These are phyloP conservation scores for Loriculus beryllinus DNA, from an alignment of 2,797 vertebrate genomes.

Conservation along the genomic window DNA sequence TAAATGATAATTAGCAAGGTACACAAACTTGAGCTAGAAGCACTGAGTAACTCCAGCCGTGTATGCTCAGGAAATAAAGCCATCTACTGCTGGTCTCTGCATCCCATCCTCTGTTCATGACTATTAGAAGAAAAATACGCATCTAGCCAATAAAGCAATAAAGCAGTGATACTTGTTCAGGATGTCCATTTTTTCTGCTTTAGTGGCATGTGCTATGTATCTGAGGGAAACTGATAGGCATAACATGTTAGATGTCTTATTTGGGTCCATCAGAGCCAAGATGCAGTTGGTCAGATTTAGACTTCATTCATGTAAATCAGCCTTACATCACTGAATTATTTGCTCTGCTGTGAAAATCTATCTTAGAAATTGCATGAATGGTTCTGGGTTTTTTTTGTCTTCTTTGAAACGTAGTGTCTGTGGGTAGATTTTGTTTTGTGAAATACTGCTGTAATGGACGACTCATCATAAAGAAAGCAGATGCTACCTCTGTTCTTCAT, in stretches of 20 bases:
- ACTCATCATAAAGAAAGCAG: neutral
- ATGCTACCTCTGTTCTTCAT: neutral
- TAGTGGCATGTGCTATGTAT: neutral
- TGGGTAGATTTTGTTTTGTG: neutral
- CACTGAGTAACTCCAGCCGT: neutral
- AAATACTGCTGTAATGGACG: neutral
- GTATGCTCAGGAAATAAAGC: constrained; percentile 27
- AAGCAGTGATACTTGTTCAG: neutral
- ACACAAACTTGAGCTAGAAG: neutral
- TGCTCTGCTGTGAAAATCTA: neutral
- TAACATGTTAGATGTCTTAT: constrained; percentile 3
- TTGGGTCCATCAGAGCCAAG: constrained; percentile 5
- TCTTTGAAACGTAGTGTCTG: neutral
- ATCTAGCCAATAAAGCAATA: constrained; percentile 7
- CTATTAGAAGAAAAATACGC: constrained; percentile 6
- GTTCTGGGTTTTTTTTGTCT: neutral
- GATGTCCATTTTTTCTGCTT: constrained; percentile 47
- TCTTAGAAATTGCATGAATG: neutral
- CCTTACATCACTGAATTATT: neutral
- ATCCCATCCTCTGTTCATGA: constrained; percentile 20
- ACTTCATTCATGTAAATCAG: neutral
- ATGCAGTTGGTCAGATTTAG: neutral
- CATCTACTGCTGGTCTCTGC: neutral
- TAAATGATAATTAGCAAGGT: neutral
- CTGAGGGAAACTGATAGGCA: neutral